These are phyloP conservation scores for Aurelia aurita DNA, from an alignment of 30 jellyfish, hydroid and myxozoan genomes.

Conservation along the genomic window DNA sequence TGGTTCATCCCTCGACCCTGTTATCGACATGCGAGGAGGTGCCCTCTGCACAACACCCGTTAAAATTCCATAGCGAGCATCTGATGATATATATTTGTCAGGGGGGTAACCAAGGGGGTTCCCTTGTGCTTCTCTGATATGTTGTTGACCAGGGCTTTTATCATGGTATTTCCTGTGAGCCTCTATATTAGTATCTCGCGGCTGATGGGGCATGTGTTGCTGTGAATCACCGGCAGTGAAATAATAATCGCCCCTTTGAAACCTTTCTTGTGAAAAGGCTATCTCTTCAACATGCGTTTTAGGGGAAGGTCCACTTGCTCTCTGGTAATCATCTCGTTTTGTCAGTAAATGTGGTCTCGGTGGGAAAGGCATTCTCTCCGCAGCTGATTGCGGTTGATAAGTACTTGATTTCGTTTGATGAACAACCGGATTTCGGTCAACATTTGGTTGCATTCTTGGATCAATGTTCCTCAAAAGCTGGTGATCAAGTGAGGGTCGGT, in stretches of 20 bases:
- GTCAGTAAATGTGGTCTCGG: not conserved
- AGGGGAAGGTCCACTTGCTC: not conserved
- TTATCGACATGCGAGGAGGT: conserved; percentile 69
- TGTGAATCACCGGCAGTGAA: not conserved
- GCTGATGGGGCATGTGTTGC: not conserved
- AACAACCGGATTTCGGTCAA: not conserved
- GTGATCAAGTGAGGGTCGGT: conserved; percentile 21
- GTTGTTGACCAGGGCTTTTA: not conserved
- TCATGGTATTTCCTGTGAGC: not conserved
- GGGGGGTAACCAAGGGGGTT: not conserved
- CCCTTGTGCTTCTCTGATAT: not conserved
- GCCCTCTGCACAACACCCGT: conserved; percentile 62
- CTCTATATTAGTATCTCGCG: not conserved
- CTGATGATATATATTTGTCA: not conserved
- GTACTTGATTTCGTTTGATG: not conserved
- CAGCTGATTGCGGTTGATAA: not conserved
- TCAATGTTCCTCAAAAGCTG: conserved; percentile 33
- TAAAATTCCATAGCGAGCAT: conserved; percentile 60
- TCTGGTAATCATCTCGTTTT: not conserved
- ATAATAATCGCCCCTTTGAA: not conserved
- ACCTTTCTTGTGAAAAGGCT: not conserved
- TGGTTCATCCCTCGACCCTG: conserved; percentile 14
- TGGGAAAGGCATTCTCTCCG: not conserved
- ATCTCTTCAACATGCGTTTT: not conserved
- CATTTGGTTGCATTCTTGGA: conserved; percentile 12